Conservation (phyloP, 2,113 vertebrate species). For the Cnemophilus loriae region DNA sequence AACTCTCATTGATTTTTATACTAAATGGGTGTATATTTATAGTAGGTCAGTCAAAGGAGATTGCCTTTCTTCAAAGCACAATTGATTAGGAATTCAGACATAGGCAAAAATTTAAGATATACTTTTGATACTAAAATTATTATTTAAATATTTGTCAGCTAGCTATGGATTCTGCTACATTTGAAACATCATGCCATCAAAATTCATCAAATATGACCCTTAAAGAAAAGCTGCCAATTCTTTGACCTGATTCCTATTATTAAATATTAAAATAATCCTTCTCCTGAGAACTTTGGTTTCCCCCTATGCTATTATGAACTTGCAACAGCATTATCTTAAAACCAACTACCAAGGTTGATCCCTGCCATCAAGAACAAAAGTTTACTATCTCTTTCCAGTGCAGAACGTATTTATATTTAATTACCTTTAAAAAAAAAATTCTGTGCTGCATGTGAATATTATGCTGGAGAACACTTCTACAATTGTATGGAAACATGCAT, state of each 20-base stretch:
- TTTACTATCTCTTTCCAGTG: background rate
- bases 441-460: background rate
- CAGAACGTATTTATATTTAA: background rate
- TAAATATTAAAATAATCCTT: background rate
- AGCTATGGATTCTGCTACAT: background rate
- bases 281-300: background rate
- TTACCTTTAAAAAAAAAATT: background rate
- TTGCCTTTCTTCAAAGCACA: background rate
- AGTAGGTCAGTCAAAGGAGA: rapidly evolving
- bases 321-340: background rate
- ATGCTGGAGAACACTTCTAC: background rate
- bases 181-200: background rate
- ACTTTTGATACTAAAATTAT: background rate
- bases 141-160: background rate
- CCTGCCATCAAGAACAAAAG: background rate
- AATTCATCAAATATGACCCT: background rate
- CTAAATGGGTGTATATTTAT: background rate
- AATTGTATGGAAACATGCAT: background rate
- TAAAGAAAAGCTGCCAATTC: background rate
- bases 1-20: background rate
- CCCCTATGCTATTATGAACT: background rate
- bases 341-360: background rate
- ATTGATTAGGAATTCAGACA: background rate
- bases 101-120: background rate
- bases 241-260: background rate